Percentiles rank a stretch among this genome's conserved stretches.
These are phyloP conservation scores for Pseudococcus longispinus DNA, from an alignment of 2,888 invertebrate species.

Conservation along the genomic window DNA sequence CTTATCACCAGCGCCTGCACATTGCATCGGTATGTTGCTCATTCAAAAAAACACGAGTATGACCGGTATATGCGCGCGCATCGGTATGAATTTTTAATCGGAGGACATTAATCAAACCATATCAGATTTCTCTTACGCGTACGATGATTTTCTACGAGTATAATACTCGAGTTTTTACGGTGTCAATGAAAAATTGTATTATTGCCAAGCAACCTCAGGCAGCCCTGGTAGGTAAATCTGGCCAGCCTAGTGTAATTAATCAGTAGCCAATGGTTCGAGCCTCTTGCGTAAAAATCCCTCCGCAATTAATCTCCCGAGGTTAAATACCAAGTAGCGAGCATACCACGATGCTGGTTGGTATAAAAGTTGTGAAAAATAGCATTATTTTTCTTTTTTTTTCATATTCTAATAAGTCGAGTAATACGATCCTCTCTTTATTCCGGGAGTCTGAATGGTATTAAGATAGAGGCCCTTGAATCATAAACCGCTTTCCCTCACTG, in stretches of 20 bases:
- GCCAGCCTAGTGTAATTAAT: background rate
- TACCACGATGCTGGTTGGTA: background rate
- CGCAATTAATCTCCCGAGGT: background rate
- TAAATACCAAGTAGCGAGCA: background rate
- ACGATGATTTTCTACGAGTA: too few relatives aligned
- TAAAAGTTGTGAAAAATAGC: background rate
- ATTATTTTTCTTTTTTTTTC: background rate
- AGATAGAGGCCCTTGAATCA: background rate
- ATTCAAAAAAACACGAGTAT: background rate
- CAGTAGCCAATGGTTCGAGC: background rate
- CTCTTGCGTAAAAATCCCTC: background rate
- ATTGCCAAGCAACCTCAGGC: background rate
- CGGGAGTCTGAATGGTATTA: background rate
- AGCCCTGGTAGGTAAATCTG: background rate
- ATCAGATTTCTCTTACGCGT: background rate
- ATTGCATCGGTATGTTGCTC: background rate
- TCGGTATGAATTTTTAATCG: slow-evolving; percentile 1
- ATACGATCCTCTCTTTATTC: background rate
- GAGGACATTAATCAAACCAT: background rate
- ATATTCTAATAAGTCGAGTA: background rate
- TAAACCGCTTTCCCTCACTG: background rate
- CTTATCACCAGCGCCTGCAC: too few relatives aligned
- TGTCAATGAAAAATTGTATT: background rate
- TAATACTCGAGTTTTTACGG: background rate
- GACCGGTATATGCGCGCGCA: slow-evolving; percentile 1